Evolutionary conservation across 1,140 invertebrate genomes (phyloP), one percentile per base, ranked within the genome.

Genomic region (Galleria mellonella): DNA sequence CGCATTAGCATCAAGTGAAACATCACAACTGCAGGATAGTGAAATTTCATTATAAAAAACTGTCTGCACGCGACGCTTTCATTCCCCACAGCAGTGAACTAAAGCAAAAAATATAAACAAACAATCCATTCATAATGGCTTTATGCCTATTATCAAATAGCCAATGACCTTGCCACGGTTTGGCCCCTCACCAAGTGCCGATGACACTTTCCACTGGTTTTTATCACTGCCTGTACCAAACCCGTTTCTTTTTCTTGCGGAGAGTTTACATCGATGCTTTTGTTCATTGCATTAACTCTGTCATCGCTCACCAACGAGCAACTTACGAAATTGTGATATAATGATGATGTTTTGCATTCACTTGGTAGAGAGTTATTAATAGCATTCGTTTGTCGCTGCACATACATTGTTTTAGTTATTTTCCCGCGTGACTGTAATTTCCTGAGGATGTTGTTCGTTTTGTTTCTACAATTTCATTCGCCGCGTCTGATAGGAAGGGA

Each of bases 41-140:
- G n/a, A n/a, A 23, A 23, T 23, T 23, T 3, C 17, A 23, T 23
- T 6, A 23, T 23, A 23, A 6, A 23, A 23, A 23, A 23, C 6
- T 23, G 17, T 2, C 17, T 23, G 6, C 17, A 23, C 17, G 17
- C 17, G 17, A 23, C 17, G 6, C 17, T 23, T 23, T 23, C 17
- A 23, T 23, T 23, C 17, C n/a, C 17, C 2, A 23, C 17, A 23
- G 6, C 17, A 23, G 17, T 23, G 17, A 6, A 23, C 17, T 2
- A 23, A 23, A 3, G 17, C 17, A 76, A 79, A 74, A 75, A 75
- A 57, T 47, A 70, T 73, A 75, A 81, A 79, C 75, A 77, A 79
- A 73, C 65, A 36, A 54, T 42, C 51, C 54, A 52, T 72, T 70
- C 66, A 70, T 71, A 61, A 73, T 62, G 51, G 58, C 47, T 56